Evolutionary conservation across 2,888 invertebrate genomes (phyloP), one percentile per base, ranked within the genome.

Genomic region (Acleris emargana): DNA sequence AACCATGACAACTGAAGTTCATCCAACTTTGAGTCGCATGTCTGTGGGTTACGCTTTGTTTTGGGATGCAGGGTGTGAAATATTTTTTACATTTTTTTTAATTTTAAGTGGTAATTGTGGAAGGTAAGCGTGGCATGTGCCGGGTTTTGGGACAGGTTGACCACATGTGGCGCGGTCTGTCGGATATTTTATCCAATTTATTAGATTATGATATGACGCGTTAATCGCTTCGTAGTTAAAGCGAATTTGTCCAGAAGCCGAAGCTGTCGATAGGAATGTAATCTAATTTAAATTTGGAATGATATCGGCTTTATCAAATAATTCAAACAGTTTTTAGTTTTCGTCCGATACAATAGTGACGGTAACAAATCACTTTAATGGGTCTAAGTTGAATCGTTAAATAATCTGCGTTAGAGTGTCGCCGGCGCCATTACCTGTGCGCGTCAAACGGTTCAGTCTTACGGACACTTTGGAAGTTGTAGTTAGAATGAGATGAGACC

Each of bases 131-230:
- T 90, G 89, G 91, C 91, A 92, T 91, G 91, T 91, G 91, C 91
- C 91, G 79, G 79, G 84, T 86, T 89, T 88, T 88, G 88, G 84
- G 90, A 90, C 91, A 91, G 91, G 91, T 91, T 91, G 90, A 89
- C 91, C 91, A 89, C 91, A 92, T 92, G 89, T 87, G 91, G 88
- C 72, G 84, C 88, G 88, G 88, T 91, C 89, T 90, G 90, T 82
- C 79, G 84, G 76, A 80, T 83, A 87, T 84, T 84, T 87, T 85
- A 84, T 88, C 82, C 82, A 82, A 80, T 81, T 82, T 88, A 85
- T 84, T 73, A 79, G 81, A 82, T 86, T 84, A 83, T 82, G 83
- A 83, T 86, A 82, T 85, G 86, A 86, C 85, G 82, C 82, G 77
- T 78, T 83, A 81, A 83, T 80, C 79, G 77, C 62, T 78, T 75